Conservation (phyloP, 2,797 vertebrate genomes). For the Sebastes itinus region DNA sequence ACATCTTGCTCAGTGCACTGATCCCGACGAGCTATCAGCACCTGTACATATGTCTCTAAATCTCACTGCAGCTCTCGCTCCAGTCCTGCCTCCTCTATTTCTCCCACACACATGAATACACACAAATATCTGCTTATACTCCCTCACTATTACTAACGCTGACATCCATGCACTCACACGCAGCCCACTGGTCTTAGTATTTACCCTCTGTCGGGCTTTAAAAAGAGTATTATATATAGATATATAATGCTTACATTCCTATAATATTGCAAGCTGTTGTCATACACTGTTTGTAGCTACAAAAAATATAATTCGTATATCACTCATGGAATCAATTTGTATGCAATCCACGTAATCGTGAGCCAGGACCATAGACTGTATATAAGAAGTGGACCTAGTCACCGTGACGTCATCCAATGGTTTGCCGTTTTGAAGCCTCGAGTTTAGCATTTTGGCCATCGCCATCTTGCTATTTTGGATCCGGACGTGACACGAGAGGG, state of each 20-base stretch:
- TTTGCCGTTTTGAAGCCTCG: too few relatives aligned
- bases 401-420: too few relatives aligned
- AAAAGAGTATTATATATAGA: background rate
- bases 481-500: too few relatives aligned
- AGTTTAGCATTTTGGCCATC: too few relatives aligned
- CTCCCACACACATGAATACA: background rate
- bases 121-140: constrained; percentile 13
- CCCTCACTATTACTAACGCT: constrained; percentile 7
- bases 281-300: background rate
- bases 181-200: constrained; percentile 1
- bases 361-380: background rate
- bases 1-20: constrained; percentile 88
- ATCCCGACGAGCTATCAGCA: constrained; percentile 87
- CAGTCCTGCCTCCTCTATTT: constrained; percentile 14
- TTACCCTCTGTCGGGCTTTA: background rate
- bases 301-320: background rate
- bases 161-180: constrained; percentile 1
- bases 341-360: background rate
- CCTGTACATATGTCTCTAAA: constrained; percentile 91
- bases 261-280: background rate
- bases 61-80: constrained; percentile 71
- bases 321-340: background rate
- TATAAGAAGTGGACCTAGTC: too few relatives aligned
- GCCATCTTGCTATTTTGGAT: too few relatives aligned
- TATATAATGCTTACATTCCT: background rate